Evolutionary conservation across 2,888 invertebrate genomes (phyloP).

Genomic region (Dendrolimus houi): DNA sequence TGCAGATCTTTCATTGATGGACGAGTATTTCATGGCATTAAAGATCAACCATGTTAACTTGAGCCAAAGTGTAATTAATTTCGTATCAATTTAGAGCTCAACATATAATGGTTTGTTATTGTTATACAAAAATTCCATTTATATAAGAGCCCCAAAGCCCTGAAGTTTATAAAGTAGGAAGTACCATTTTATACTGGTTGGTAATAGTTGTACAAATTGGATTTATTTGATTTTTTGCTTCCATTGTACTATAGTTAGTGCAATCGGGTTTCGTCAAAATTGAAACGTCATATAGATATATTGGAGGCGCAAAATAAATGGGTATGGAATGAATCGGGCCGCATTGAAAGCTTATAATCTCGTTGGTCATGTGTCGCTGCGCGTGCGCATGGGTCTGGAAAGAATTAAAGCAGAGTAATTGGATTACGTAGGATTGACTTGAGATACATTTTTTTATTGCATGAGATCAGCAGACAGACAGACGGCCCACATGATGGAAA

Average conservation of each 20-base stretch:
- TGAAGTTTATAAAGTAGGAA: not conserved
- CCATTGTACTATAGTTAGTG: constrained; percentile 32
- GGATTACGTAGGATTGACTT: not conserved
- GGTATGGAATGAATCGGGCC: constrained; percentile 40
- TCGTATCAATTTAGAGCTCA: constrained; percentile 17
- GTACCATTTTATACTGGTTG: not conserved
- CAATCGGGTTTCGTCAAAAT: constrained; percentile 45
- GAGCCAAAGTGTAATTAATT: not conserved
- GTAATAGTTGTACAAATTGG: not conserved
- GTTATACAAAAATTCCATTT: not conserved
- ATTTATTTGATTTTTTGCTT: constrained; percentile 1
- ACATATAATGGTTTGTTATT: constrained; percentile 9
- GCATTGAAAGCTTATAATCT: constrained; percentile 56
- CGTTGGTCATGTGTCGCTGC: constrained; percentile 47
- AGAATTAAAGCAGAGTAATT: not conserved
- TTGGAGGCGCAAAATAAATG: constrained; percentile 37
- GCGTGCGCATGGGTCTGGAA: constrained; percentile 30
- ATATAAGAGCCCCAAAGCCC: not conserved
- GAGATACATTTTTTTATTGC: too few relatives aligned
- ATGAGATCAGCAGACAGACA: too few relatives aligned
- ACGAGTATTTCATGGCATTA: not conserved
- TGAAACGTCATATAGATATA: constrained; percentile 60
- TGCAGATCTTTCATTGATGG: too few relatives aligned
- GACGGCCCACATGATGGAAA: too few relatives aligned
- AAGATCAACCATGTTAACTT: not conserved